Percentiles rank a stretch among this genome's conserved stretches.
Conservation (phyloP, 2,113 vertebrate genomes). For the Brachirus orientalis region DNA sequence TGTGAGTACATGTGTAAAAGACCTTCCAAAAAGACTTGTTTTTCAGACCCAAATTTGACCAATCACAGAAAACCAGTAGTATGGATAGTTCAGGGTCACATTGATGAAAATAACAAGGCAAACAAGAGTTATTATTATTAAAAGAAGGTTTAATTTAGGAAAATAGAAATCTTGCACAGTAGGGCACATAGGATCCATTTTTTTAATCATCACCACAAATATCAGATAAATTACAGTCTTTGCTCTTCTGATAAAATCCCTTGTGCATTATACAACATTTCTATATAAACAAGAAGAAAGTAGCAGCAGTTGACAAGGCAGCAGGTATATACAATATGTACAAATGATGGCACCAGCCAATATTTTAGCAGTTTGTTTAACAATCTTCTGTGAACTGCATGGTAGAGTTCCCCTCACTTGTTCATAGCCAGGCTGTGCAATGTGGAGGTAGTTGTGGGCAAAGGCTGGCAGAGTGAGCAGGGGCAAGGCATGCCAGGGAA, state of each 20-base stretch:
- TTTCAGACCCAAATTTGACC: not conserved
- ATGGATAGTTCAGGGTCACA: not conserved
- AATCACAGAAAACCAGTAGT: not conserved
- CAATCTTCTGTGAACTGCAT: slow-evolving; percentile 19
- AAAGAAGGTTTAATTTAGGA: slow-evolving; percentile 80
- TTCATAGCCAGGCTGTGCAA: slow-evolving; percentile 80
- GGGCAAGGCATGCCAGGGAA: slow-evolving; percentile 83
- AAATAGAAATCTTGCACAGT: slow-evolving; percentile 72
- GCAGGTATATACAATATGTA: slow-evolving; percentile 69
- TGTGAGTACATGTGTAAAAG: not conserved
- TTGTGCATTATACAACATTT: slow-evolving; percentile 55
- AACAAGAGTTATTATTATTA: slow-evolving; percentile 46
- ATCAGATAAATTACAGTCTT: slow-evolving; percentile 69
- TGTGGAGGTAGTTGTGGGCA: slow-evolving; percentile 74
- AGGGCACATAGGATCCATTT: slow-evolving; percentile 45
- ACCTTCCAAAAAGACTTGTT: not conserved
- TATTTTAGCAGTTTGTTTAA: slow-evolving; percentile 28
- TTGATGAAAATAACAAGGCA: slow-evolving; percentile 17
- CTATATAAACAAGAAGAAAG: slow-evolving; percentile 58
- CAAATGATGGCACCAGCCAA: slow-evolving; percentile 48
- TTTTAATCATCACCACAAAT: slow-evolving; percentile 35
- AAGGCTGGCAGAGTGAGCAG: slow-evolving; percentile 82
- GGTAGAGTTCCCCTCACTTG: slow-evolving; percentile 72
- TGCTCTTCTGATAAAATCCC: slow-evolving; percentile 51
- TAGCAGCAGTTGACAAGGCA: slow-evolving; percentile 70